Evolutionary conservation across 1,140 invertebrate genomes (phyloP).

Genomic region (Sarcophaga bullata): DNA sequence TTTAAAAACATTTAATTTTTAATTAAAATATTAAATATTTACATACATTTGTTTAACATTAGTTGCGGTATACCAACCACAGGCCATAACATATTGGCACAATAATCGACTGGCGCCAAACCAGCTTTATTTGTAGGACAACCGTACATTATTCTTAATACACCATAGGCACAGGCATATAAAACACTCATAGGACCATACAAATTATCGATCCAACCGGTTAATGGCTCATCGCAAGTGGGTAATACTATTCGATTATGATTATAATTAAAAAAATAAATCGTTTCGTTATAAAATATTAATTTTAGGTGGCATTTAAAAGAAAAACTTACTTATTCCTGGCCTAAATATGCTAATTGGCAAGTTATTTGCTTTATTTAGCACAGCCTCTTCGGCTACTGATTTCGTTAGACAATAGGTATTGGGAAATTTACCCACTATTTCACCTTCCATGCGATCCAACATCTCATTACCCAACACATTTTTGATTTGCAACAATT

Average conservation of each 20-base stretch:
- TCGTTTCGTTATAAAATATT: neutral
- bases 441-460: slow-evolving; percentile 72
- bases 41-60: slow-evolving; percentile 16
- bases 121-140: slow-evolving; percentile 72
- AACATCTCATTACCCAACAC: slow-evolving; percentile 71
- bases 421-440: slow-evolving; percentile 80
- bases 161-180: slow-evolving; percentile 76
- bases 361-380: slow-evolving; percentile 72
- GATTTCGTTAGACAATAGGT: slow-evolving; percentile 88
- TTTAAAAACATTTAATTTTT: neutral
- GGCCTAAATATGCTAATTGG: slow-evolving; percentile 79
- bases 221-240: slow-evolving; percentile 78
- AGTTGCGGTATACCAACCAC: slow-evolving; percentile 66
- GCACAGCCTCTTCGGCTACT: slow-evolving; percentile 78
- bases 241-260: slow-evolving; percentile 73
- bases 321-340: slow-evolving; percentile 72
- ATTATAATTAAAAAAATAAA: neutral
- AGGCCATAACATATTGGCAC: slow-evolving; percentile 79
- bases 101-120: slow-evolving; percentile 85
- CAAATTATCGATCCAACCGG: slow-evolving; percentile 89
- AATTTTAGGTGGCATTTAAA: neutral
- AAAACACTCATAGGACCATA: slow-evolving; percentile 85
- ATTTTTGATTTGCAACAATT: slow-evolving; percentile 69
- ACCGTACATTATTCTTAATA: slow-evolving; percentile 75
- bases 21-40: neutral